Base-by-base conservation (phyloP, 2,888 invertebrate species). In the Andrena fulva region DNA sequence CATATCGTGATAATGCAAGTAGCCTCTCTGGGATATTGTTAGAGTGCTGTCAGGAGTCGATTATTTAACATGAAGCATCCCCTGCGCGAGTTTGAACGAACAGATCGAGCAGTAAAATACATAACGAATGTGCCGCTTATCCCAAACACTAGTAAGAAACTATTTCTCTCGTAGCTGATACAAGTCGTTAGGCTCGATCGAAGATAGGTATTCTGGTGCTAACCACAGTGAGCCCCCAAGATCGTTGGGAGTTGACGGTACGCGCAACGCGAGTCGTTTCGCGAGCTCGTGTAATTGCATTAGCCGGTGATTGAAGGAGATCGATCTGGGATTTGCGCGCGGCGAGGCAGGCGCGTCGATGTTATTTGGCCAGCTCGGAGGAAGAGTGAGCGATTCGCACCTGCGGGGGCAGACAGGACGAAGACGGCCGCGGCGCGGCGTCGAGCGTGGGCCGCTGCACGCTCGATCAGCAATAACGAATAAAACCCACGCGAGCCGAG, bases 401-500 rank as follows among this genome's bases (percentile, higher is more conserved):
- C 85, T 82, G 85, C 79, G 85, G 86, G 84, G 87, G 84, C 86
- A 87, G 84, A 81, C 77, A 77, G 78, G 77, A 86, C 75, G 84
- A 84, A 87, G 84, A 86, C 79, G 60, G 60, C 20, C 50, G 24
- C 29, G 24, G 68, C 68, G 24, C 24, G 56, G 56, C 52, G 52
- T 52, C 52, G 52, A 52, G 56, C 56, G 86, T 80, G 29, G 78
- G 63, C 69, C 66, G 86, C 62, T 29, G 74, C 81, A 66, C 64
- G 79, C 20, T 80, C 75, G 84, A 88, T 84, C 88, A 35, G 77
- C 74, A 84, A 88, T 86, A 88, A 78, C 87, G 87, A 82, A 82
- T 79, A 56, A 87, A 88, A 70, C 87, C 87, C 87, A 87, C 87
- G 88, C 87, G 71, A 54, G 24, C 48, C 20, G 27, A 68, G 66